Conservation (phyloP, 2,888 invertebrate species). For the Orthonevra nobilis region DNA sequence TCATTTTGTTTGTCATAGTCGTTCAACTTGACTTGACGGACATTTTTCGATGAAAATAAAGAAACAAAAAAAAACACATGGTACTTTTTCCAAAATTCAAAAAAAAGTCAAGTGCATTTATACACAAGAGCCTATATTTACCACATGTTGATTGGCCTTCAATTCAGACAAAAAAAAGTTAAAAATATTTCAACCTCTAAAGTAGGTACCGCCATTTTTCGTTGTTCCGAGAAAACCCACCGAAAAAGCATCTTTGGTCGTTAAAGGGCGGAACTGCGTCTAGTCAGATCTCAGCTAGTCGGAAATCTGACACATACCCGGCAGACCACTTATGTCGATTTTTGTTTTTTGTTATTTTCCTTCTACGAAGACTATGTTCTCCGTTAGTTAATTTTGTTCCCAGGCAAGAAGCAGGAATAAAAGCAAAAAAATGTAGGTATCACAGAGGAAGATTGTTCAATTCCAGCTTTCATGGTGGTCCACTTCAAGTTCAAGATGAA, state of each 20-base stretch:
- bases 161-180: no score
- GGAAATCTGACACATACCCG: slow-evolving; percentile 18
- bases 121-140: not conserved
- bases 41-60: not conserved
- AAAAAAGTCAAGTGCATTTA: not conserved
- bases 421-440: slow-evolving; percentile 9
- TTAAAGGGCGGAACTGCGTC: slow-evolving; percentile 21
- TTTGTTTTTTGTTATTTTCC: not conserved
- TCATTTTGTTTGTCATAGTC: slow-evolving; percentile 34
- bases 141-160: no score
- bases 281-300: slow-evolving; percentile 9
- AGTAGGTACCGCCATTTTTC: not conserved
- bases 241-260: slow-evolving; percentile 5
- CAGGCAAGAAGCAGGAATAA: slow-evolving; percentile 1
- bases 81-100: slow-evolving; percentile 10
- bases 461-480: slow-evolving; percentile 56
- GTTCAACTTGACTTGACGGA: not conserved
- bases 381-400: slow-evolving; percentile 10
- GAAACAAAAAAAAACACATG: no score
- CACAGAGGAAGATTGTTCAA: slow-evolving; percentile 10
- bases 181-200: no score
- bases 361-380: not conserved
- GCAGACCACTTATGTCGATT: slow-evolving; percentile 5
- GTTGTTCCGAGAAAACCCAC: slow-evolving; percentile 5
- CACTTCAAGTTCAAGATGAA: slow-evolving; percentile 33